Base-by-base conservation (phyloP, 2,113 vertebrate species). In the Emberiza fucata region DNA sequence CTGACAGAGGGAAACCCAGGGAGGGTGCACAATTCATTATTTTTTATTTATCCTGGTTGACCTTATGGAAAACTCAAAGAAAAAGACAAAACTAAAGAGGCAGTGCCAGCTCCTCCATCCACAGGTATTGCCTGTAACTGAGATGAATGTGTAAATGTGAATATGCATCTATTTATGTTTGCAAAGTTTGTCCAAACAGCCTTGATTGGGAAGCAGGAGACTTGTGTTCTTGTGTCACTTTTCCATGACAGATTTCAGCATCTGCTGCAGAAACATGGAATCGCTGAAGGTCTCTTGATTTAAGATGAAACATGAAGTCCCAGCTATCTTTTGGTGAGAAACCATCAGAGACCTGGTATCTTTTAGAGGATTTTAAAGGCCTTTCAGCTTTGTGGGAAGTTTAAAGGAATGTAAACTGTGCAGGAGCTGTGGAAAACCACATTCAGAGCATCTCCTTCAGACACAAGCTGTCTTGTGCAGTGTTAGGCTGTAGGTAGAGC, bases 321-420 rank as follows among this genome's bases (percentile, higher is more conserved):
- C 0, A 0, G 42, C 75, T 93, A 59, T 72, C 37, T 70, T 94
- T 90, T 70, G 70, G 68, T 29, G 12, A 53, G 71, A 77, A 76
- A 44, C 33, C 50, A 2, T 39, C 33, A 37, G 66, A 79, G 65
- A 59, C 57, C 28, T 69, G 21, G 4, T 81, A 9, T 73, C 35
- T 91, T 89, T 70, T 76, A 85, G 48, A 73, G 35, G 51, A 40
- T 39, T 70, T 75, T 86, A 57, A 76, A 88, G 25, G 42, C 37
- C 25, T 51, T 95, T 87, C 27, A 68, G 47, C 70, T 71, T 72
- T 69, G 37, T 47, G 66, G 59, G 76, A 47, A 37, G 35, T 23
- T 59, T 64, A 72, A 72, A 92, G 60, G 45, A 65, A 72, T 65
- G 66, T 79, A 90, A 91, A 72, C 73, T 44, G n/a, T 66, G 42